A percentile compares a stretch with the other conserved stretches of the same genome.
Conservation (phyloP, 2,888 invertebrate genomes). For the Phengaris alcon region DNA sequence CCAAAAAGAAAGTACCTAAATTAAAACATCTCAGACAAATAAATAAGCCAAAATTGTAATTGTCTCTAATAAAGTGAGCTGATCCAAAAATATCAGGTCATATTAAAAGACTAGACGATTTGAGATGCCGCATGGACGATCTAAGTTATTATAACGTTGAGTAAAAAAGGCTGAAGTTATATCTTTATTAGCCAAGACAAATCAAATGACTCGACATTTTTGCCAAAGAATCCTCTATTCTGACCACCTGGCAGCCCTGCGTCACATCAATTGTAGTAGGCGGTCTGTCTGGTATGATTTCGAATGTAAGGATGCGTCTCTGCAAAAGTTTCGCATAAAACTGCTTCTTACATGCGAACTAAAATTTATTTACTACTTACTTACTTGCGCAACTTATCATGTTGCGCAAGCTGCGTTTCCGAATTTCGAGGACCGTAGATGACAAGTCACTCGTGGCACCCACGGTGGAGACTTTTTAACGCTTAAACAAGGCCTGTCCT, state of each 20-base stretch:
- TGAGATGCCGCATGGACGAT: not conserved
- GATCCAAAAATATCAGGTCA: not conserved
- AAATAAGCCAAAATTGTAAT: not conserved
- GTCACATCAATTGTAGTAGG: constrained; percentile 4
- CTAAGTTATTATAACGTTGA: not conserved
- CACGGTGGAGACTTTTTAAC: too few relatives aligned
- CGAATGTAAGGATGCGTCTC: not conserved
- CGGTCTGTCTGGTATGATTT: not conserved
- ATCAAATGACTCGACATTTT: constrained; percentile 23
- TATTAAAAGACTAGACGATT: not conserved
- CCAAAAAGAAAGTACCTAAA: not conserved
- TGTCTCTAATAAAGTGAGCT: not conserved
- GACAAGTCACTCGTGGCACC: too few relatives aligned
- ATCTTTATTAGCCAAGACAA: constrained; percentile 24
- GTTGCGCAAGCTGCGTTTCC: too few relatives aligned
- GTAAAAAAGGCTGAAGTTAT: constrained; percentile 4
- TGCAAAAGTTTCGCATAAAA: not conserved
- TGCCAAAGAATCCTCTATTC: not conserved
- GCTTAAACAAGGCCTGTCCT: not conserved
- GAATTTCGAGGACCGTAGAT: too few relatives aligned
- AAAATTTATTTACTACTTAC: too few relatives aligned
- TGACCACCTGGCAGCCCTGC: constrained; percentile 16
- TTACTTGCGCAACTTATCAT: too few relatives aligned
- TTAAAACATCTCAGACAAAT: not conserved
- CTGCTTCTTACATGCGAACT: not conserved